These are phyloP conservation scores for Colius striatus DNA, from an alignment of 2,113 vertebrate genomes.

Conservation along the genomic window DNA sequence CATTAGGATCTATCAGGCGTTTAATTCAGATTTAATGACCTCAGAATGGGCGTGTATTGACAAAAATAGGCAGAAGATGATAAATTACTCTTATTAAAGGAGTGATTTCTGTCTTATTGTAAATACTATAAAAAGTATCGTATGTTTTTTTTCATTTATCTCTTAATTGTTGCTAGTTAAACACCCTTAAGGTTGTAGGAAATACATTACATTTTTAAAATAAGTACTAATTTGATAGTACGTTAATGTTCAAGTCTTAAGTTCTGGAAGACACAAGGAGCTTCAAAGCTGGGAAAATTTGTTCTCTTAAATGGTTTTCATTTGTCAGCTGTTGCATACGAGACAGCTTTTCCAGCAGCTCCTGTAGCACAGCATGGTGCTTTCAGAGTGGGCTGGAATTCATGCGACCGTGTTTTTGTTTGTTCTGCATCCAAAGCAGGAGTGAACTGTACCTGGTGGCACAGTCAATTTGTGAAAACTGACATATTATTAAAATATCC, in stretches of 20 bases:
- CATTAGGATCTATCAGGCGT: not conserved
- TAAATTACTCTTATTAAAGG: not conserved
- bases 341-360: not conserved
- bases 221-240: not conserved
- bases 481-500: not conserved
- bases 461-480: not conserved
- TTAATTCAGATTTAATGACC: conserved; percentile 14
- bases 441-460: not conserved
- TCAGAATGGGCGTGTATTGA: not conserved
- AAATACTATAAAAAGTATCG: not conserved
- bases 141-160: not conserved
- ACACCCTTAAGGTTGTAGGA: not conserved
- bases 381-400: not conserved
- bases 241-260: not conserved
- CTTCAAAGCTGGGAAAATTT: not conserved
- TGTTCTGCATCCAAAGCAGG: not conserved
- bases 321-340: not conserved
- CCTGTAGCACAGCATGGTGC: rapidly evolving
- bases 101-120: not conserved
- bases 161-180: not conserved
- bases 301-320: not conserved
- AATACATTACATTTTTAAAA: not conserved
- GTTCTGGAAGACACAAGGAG: not conserved
- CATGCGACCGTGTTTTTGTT: rapidly evolving
- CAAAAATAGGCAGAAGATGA: not conserved